Percentiles rank a stretch among this genome's conserved stretches.
These are phyloP conservation scores for Microcebus griseorufus DNA, from an alignment of 2,113 vertebrate species.

Conservation along the genomic window DNA sequence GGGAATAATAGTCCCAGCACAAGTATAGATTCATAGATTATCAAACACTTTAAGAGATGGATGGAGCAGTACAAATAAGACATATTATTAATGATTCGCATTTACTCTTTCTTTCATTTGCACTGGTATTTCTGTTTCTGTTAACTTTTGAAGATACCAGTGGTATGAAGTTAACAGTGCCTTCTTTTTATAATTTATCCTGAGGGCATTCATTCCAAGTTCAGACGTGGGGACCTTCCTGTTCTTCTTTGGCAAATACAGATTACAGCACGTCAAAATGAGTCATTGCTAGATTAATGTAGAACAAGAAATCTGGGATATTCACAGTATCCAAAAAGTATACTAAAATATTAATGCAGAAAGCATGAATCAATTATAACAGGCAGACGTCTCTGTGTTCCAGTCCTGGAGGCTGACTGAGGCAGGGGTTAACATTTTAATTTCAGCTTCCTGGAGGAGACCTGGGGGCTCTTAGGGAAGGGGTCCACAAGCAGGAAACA, in stretches of 20 bases:
- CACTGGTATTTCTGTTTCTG: not conserved
- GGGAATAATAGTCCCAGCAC: not conserved
- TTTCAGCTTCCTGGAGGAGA: not conserved
- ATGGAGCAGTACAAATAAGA: too few species aligned
- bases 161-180: accelerated
- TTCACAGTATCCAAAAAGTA: too few species aligned
- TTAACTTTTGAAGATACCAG: not conserved
- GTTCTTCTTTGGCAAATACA: not conserved
- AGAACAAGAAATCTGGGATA: not conserved
- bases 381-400: not conserved
- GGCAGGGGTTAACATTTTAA: not conserved
- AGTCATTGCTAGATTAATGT: not conserved
- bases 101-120: not conserved
- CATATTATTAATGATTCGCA: not conserved
- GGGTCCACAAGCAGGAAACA: not conserved
- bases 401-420: not conserved
- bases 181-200: not conserved
- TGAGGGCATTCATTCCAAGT: not conserved
- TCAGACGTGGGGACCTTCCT: not conserved
- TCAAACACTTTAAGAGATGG: not conserved
- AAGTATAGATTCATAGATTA: not conserved
- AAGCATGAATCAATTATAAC: not conserved
- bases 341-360: not conserved
- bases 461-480: accelerated
- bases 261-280: not conserved